Conservation (phyloP, 2,797 vertebrate species). For the Xiphorhynchus erythropygius region DNA sequence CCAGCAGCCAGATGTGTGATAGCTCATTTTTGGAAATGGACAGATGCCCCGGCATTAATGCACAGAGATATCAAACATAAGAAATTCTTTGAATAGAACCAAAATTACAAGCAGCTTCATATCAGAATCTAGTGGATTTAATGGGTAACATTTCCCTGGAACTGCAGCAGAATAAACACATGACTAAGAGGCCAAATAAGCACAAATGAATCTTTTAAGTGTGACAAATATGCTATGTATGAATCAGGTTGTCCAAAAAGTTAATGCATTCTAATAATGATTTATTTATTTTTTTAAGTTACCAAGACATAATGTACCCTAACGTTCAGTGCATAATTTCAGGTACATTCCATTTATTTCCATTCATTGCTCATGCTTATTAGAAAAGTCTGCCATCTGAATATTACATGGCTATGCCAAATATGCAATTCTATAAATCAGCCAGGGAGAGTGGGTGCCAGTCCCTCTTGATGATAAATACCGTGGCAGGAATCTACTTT, state of each 20-base stretch:
- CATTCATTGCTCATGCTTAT: conserved; percentile 32
- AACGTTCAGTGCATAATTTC: conserved; percentile 28
- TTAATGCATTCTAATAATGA: not conserved
- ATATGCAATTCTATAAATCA: conserved; percentile 55
- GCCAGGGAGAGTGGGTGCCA: conserved; percentile 3
- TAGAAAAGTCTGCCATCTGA: conserved; percentile 37
- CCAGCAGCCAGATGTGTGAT: conserved; percentile 55
- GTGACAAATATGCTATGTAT: not conserved
- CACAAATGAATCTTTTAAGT: not conserved
- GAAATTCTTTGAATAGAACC: conserved; percentile 18
- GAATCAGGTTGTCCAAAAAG: not conserved
- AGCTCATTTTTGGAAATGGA: conserved; percentile 60
- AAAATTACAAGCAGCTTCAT: not conserved
- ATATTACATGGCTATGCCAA: conserved; percentile 20
- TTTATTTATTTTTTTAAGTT: conserved; percentile 6
- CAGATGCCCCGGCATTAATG: conserved; percentile 34
- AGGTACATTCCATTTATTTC: conserved; percentile 41
- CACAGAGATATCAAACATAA: not conserved
- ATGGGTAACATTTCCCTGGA: conserved; percentile 2
- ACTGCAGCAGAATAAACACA: not conserved
- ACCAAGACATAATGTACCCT: not conserved
- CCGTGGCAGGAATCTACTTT: conserved; percentile 52
- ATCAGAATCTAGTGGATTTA: conserved; percentile 30
- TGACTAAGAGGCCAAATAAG: not conserved
- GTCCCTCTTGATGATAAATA: conserved; percentile 34